A percentile compares a stretch with the other conserved stretches of the same genome.
phyloP scores from a whole-genome alignment of 2,113 vertebrate species.

The Oplegnathus fasciatus region DNA sequence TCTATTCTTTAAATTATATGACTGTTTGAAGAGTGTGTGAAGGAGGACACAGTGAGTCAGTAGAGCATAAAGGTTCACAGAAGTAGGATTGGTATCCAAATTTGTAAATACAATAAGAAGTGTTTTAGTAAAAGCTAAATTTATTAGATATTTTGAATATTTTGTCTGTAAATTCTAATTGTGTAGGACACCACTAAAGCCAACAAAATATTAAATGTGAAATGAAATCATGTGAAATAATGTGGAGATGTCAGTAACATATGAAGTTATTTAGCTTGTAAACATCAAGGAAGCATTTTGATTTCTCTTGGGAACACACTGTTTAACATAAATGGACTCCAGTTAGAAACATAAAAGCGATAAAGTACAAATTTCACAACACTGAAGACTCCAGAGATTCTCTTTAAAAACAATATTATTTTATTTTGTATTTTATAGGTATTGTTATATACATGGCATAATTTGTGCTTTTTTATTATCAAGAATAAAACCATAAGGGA shows the following conservation, averaged over 20 bases:
- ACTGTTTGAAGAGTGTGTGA: too few species aligned
- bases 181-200: not conserved
- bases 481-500: slow-evolving; percentile 80
- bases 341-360: not conserved
- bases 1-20: too few species aligned
- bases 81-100: too few species aligned
- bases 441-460: slow-evolving; percentile 89
- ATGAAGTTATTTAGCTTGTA: not conserved
- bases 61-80: too few species aligned
- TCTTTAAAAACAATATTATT: slow-evolving; percentile 82
- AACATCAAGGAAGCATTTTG: not conserved
- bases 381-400: slow-evolving; percentile 43
- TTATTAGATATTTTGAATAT: not conserved
- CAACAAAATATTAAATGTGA: not conserved
- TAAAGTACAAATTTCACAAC: not conserved
- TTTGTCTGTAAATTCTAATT: not conserved
- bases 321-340: not conserved
- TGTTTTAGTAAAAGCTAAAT: not conserved
- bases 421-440: slow-evolving; percentile 85
- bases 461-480: slow-evolving; percentile 88
- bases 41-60: too few species aligned
- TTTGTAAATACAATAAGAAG: too few species aligned
- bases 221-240: not conserved
- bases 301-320: slow-evolving; percentile 6
- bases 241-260: not conserved